Base-by-base conservation (phyloP, 2,113 vertebrate species). In the Nettapus auritus region DNA sequence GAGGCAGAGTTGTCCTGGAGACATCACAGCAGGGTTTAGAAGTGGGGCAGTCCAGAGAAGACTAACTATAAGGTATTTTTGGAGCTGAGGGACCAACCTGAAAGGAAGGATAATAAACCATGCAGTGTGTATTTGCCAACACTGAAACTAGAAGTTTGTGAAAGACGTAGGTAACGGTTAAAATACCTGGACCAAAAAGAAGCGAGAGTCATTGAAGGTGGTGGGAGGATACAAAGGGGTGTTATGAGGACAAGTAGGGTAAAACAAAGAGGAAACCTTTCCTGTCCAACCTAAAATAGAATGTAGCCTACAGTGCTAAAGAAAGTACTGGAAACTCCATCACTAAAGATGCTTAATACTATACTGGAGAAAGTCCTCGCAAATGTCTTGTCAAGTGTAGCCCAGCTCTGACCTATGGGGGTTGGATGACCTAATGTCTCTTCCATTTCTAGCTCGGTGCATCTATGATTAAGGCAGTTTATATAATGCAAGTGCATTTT, bases 381-480 rank as follows among this genome's bases (percentile, higher is more conserved):
- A 88, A 34, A 73, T 42, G 17, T 77, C 59, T 88, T 70, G 57
- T 79, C 55, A 31, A 31, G 90, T 69, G 44, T 23, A 86, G 74
- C 75, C 73, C 6, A 5, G 36, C 52, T 67, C 42, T 92, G 77
- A 79, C 87, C 92, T 86, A n/a, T 81, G 79, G 46, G 38, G 70
- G 36, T 53, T 79, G 75, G 79, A 88, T 96, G 94, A 96, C 90
- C 91, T 93, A 90, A 96, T 44, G 85, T 94, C 87, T 96, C 79
- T 94, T 94, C 74, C 92, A 92, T 93, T 96, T 95, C 90, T 91
- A 93, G 76, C 92, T 88, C 40, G 86, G 75, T 94, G 81, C 78
- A 67, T 89, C 90, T 95, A 11, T 97, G 92, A 97, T 95, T 97
- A 89, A 93, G 92, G 84, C n/a, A 82, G 82, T 91, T 96, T 93